These are phyloP conservation scores for Labrus mixtus DNA, from an alignment of 2,113 vertebrate genomes.

Conservation along the genomic window DNA sequence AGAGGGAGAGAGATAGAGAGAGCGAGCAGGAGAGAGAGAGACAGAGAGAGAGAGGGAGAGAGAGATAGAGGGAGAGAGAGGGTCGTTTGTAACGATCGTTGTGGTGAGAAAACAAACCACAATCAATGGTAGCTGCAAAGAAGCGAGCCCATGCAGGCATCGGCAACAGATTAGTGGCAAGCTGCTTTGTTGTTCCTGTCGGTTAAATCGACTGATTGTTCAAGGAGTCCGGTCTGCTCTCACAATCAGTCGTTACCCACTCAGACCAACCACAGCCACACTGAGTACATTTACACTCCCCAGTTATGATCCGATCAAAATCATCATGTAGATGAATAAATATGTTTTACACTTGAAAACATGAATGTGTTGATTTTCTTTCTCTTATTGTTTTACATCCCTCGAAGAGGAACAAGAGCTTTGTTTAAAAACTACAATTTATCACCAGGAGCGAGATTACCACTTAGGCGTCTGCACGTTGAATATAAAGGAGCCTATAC, in stretches of 20 bases:
- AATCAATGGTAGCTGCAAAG: constrained; percentile 34
- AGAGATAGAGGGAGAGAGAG: background rate
- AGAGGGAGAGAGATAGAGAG: too few relatives aligned
- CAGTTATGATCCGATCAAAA: background rate
- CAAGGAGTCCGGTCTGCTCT: constrained; percentile 15
- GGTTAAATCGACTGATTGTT: constrained; percentile 63
- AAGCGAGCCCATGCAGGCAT: constrained; percentile 63
- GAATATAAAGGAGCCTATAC: too few relatives aligned
- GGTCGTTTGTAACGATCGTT: constrained; percentile 9
- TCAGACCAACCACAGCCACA: constrained; percentile 54
- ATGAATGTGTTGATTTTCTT: too few relatives aligned
- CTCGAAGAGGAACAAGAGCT: background rate
- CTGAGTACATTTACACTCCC: constrained; percentile 47
- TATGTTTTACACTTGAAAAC: too few relatives aligned
- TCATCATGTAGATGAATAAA: too few relatives aligned
- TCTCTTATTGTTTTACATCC: too few relatives aligned
- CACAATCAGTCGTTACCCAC: constrained; percentile 45
- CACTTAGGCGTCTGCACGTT: background rate
- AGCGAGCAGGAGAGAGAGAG: background rate
- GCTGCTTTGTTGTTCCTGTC: constrained; percentile 48
- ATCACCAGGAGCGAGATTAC: background rate
- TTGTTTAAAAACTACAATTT: background rate
- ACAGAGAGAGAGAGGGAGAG: too few relatives aligned
- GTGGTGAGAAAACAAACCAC: constrained; percentile 33
- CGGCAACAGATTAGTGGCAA: constrained; percentile 70